Evolutionary conservation across 2,888 invertebrate genomes (phyloP).

Genomic region (Caenorhabditis parvicauda): DNA sequence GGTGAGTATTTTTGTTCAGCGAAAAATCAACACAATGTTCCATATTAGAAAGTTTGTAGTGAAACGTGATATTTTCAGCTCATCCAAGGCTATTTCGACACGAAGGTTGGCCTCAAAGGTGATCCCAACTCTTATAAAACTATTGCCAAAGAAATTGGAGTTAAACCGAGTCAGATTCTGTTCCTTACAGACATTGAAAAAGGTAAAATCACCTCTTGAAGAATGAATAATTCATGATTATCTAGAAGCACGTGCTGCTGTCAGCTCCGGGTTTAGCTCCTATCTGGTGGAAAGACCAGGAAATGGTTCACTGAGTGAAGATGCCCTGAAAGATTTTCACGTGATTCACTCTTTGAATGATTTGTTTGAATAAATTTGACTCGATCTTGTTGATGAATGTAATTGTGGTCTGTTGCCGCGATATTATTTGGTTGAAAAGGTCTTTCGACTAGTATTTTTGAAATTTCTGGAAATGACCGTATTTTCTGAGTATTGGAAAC

Average conservation of each 20-base stretch:
- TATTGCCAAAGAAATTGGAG: constrained; percentile 74
- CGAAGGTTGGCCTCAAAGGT: constrained; percentile 78
- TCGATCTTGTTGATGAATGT: neutral
- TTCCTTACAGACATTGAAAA: constrained; percentile 83
- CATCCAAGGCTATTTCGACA: constrained; percentile 82
- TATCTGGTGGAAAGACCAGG: constrained; percentile 78
- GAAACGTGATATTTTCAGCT: constrained; percentile 64
- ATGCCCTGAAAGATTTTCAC: constrained; percentile 60
- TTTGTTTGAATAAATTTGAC: constrained; percentile 13
- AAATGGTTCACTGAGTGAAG: constrained; percentile 73
- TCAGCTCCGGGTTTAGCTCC: constrained; percentile 73
- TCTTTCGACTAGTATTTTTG: too few species aligned
- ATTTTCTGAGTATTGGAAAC: too few species aligned
- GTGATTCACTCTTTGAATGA: constrained; percentile 24
- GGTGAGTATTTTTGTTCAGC: constrained; percentile 62
- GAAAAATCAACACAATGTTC: neutral
- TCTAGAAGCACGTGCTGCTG: constrained; percentile 82
- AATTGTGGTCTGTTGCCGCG: too few species aligned
- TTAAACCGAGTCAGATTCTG: constrained; percentile 73
- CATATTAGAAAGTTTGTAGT: neutral
- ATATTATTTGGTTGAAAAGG: too few species aligned
- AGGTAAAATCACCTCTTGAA: constrained; percentile 69
- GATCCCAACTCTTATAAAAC: constrained; percentile 77
- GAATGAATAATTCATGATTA: constrained; percentile 18
- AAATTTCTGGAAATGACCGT: neutral